phyloP scores from a whole-genome alignment of 2,113 vertebrate genomes.

The Mixornis gularis region DNA sequence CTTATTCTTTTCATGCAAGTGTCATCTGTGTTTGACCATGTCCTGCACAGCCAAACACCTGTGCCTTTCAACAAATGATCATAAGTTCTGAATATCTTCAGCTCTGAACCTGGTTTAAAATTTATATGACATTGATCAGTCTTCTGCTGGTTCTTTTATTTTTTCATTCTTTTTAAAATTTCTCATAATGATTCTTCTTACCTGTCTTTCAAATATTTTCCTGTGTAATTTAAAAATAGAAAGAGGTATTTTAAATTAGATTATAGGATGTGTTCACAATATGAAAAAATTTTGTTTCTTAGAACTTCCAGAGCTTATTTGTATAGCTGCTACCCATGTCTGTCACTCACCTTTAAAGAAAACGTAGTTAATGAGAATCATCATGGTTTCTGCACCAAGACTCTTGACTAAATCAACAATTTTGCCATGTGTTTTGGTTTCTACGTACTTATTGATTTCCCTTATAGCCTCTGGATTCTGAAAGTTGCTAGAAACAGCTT shows the following conservation, averaged over 20 bases:
- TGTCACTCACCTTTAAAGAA: slow-evolving; percentile 77
- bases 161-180: not conserved
- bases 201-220: not conserved
- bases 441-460: slow-evolving; percentile 76
- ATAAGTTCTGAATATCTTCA: not conserved
- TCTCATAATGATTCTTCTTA: not conserved
- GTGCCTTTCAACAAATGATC: not conserved
- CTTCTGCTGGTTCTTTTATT: not conserved
- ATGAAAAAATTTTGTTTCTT: not conserved
- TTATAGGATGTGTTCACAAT: not conserved
- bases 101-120: not conserved
- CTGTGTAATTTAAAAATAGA: not conserved
- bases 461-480: slow-evolving; percentile 44
- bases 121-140: not conserved
- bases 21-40: not conserved
- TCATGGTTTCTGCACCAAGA: slow-evolving; percentile 36
- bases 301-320: not conserved
- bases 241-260: not conserved
- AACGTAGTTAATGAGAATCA: slow-evolving; percentile 82
- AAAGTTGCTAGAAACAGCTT: slow-evolving; percentile 71
- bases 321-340: not conserved
- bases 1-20: not conserved
- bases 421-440: slow-evolving; percentile 76
- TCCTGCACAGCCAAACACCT: not conserved
- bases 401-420: slow-evolving; percentile 70